Conservation (phyloP, 2,888 invertebrate species). For the Nasonovia ribisnigri region DNA sequence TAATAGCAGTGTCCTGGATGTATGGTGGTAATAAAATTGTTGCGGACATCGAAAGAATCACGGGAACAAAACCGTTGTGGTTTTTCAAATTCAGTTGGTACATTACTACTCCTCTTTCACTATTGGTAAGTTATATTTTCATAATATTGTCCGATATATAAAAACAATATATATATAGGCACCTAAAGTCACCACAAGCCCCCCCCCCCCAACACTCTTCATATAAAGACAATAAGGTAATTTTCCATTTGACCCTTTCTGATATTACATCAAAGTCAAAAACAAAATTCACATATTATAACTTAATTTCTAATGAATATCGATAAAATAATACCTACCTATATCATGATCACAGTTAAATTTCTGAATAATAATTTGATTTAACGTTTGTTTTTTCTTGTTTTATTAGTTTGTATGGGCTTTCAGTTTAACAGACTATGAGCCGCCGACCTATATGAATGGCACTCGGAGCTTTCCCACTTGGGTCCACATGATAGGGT, state of each 20-base stretch:
- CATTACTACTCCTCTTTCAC: slow-evolving; percentile 82
- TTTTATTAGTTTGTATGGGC: slow-evolving; percentile 83
- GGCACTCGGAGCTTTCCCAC: slow-evolving; percentile 83
- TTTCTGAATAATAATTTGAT: not conserved
- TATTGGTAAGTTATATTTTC: slow-evolving; percentile 74
- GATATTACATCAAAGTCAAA: not conserved
- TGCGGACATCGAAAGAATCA: slow-evolving; percentile 90
- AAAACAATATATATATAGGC: not conserved
- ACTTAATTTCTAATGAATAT: not conserved
- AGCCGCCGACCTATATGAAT: slow-evolving; percentile 86
- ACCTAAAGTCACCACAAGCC: not conserved
- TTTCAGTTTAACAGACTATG: slow-evolving; percentile 88
- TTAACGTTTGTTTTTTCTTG: not conserved
- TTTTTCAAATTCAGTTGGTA: slow-evolving; percentile 91
- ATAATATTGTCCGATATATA: not conserved
- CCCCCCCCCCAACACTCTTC: no score
- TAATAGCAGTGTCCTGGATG: slow-evolving; percentile 91
- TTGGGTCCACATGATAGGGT: slow-evolving; percentile 89
- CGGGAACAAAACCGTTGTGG: slow-evolving; percentile 82
- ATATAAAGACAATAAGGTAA: not conserved
- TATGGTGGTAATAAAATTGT: slow-evolving; percentile 87
- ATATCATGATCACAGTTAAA: not conserved
- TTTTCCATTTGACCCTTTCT: not conserved
- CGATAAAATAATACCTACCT: not conserved
- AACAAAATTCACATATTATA: not conserved